Percentiles rank a stretch among this genome's conserved stretches.
These are phyloP conservation scores for Smittia sp. DNA, from an alignment of 2,888 invertebrate genomes.

Conservation along the genomic window DNA sequence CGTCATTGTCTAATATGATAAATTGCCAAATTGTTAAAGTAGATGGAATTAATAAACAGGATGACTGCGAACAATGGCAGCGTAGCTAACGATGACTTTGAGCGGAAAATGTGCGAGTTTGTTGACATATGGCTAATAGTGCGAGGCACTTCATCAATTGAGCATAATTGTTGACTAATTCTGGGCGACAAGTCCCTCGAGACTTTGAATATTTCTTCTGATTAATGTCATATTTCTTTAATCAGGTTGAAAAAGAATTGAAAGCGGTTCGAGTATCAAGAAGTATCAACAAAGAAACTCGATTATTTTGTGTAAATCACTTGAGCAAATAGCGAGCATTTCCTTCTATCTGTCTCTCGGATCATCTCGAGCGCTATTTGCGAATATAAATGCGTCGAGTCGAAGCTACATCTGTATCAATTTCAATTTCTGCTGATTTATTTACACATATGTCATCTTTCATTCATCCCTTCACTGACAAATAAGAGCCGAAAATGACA, in stretches of 20 bases:
- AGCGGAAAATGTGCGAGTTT: conserved; percentile 22
- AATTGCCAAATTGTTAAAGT: conserved; percentile 40
- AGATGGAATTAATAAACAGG: conserved; percentile 41
- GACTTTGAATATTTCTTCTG: not conserved
- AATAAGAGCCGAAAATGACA: conserved; percentile 23
- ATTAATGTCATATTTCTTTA: conserved; percentile 7
- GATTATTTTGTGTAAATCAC: conserved; percentile 3
- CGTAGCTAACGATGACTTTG: conserved; percentile 26
- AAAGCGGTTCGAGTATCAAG: not conserved
- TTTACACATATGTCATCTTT: conserved; percentile 42
- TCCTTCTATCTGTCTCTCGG: not conserved
- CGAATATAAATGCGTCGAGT: conserved; percentile 25
- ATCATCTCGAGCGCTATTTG: not conserved
- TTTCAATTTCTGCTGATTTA: conserved; percentile 38
- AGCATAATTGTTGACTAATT: conserved; percentile 42
- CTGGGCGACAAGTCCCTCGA: not conserved
- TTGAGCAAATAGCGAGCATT: not conserved
- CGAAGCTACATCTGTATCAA: conserved; percentile 39
- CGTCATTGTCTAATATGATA: conserved; percentile 39
- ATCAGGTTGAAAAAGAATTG: not conserved
- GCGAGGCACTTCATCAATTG: not conserved
- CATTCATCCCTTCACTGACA: conserved; percentile 26
- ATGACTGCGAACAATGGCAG: not conserved
- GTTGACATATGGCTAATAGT: conserved; percentile 41
- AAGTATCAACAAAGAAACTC: not conserved